Base-by-base conservation (phyloP, 2,113 vertebrate genomes). In the Anas platyrhynchos region DNA sequence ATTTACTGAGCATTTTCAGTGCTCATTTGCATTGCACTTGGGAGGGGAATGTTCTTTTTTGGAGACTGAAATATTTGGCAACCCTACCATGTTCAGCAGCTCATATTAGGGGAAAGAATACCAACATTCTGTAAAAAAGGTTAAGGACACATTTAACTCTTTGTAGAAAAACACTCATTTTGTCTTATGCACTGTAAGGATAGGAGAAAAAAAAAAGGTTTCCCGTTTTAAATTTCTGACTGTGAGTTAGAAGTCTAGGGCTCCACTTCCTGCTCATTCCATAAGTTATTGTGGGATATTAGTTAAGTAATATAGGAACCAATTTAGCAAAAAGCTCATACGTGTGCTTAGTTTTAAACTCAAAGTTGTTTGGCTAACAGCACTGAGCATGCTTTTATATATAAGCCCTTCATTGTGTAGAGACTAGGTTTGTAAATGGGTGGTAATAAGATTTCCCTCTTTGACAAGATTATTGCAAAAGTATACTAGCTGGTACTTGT, bases 11-110 rank as follows among this genome's bases (percentile, higher is more conserved):
- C 20, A 59, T 93, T 96, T 96, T 83, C 80, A 82, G 67, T 31
- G 54, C 48, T 89, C 43, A 44, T 65, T 92, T 94, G 26, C 85
- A 69, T 32, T 65, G 63, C 34, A 72, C 15, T 95, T 93, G 48
- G 74, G 89, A 71, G 68, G 56, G 22, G 31, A 95, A 83, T 50
- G 62, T 81, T 96, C 81, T 9, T 89, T 91, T 85, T 77, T 63
- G 59, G 80, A 90, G n/a, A n/a, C 80, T 91, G 76, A 89, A 85
- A 44, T 72, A 89, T 61, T 87, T 96, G 94, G 91, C 76, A 94
- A 36, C n/a, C 46, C 25, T 62, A 68, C 29, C 48, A 38, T 17
- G 26, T 83, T 94, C 83, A 90, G 71, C 89, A 94, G 59, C 76
- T 91, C 77, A 78, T 22, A 79, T 34, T 10, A 81, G 46, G 8